Evolutionary conservation across 2,888 invertebrate genomes (phyloP), one percentile per base, ranked within the genome.

Genomic region (Alloplasta piceator): DNA sequence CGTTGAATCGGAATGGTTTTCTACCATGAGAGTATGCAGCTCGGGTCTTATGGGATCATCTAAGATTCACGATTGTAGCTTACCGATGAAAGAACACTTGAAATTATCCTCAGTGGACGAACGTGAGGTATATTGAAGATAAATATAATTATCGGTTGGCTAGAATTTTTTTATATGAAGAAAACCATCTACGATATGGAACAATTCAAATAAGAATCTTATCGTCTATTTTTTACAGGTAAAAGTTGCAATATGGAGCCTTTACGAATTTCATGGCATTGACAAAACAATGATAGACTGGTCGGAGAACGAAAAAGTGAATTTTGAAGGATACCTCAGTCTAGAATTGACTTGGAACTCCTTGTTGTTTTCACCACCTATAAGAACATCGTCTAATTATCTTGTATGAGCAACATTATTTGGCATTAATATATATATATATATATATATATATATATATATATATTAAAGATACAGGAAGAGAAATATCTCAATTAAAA

Each of bases 201-300:
- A 5, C 2, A 26, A n/a, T 14, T 48, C 14, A 12, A 14, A 16
- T 5, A 5, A 41, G 16, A 55, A 36, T 4, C 6, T 3, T 14
- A 63, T 39, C 56, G 72, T 52, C 63, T 61, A n/a, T 6, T 60
- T 36, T 72, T 48, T 68, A 3, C n/a, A 88, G 85, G 79, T 87
- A 4, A 73, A 50, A 39, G 64, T 86, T 14, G 83, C 82, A 12
- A 56, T 84, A 46, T 75, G 78, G 1, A 86, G 82, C 56, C 74
- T 63, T 6, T 86, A 86, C 55, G 83, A 90, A 63, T 61, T 90
- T 48, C 85, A 80, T 67, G 89, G 89, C n/a, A 81, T 16, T 12
- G 85, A 75, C 73, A 80, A 80, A 64, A 85, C 84, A 50, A 83
- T 80, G 52, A 64, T 82, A 7, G 85, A 87, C 56, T 85, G 78